Evolutionary conservation across 2,113 vertebrate genomes (phyloP).

Genomic region (Sorex araneus): DNA sequence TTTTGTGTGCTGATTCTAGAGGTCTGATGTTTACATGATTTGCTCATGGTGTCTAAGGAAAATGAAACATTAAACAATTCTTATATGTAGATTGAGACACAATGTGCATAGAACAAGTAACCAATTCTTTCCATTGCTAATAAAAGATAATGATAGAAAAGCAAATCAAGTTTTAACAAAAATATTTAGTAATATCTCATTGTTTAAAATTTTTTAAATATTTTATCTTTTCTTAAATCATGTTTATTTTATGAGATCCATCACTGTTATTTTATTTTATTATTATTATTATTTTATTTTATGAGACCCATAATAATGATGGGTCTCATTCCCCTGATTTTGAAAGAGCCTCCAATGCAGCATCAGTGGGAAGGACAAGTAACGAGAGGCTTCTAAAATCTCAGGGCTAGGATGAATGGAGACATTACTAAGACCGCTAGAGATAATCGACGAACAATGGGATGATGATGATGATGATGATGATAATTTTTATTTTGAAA

Average conservation of each 20-base stretch:
- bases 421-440: too few relatives aligned
- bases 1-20: background rate
- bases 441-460: too few relatives aligned
- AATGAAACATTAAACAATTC: constrained; percentile 25
- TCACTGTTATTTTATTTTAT: too few relatives aligned
- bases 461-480: too few relatives aligned
- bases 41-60: background rate
- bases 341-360: too few relatives aligned
- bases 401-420: too few relatives aligned
- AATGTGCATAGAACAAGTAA: background rate
- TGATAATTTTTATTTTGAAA: constrained; percentile 31
- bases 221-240: constrained; percentile 36
- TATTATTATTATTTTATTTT: too few relatives aligned
- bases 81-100: background rate
- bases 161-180: background rate
- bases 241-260: constrained; percentile 10
- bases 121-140: background rate
- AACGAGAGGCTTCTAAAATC: too few relatives aligned
- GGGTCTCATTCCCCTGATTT: too few relatives aligned
- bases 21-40: background rate
- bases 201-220: constrained; percentile 23
- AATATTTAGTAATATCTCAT: background rate
- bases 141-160: constrained; percentile 6
- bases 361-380: too few relatives aligned
- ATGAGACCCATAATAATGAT: too few relatives aligned